phyloP scores from a whole-genome alignment of 2,113 vertebrate species.

The Acanthochromis polyacanthus region DNA sequence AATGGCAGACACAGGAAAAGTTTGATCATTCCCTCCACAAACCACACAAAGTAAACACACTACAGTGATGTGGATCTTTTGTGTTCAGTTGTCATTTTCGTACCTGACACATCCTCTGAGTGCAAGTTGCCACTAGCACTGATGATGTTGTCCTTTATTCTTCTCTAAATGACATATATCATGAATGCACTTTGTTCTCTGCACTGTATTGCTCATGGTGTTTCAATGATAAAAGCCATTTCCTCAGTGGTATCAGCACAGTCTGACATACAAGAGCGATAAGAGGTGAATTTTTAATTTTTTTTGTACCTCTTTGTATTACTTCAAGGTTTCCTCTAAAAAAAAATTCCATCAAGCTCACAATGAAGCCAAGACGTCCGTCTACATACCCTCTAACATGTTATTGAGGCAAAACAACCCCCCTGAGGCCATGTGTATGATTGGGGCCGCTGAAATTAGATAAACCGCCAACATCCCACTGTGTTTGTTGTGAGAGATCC shows the following conservation, averaged over 20 bases:
- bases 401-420: slow-evolving; percentile 40
- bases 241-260: slow-evolving; percentile 32
- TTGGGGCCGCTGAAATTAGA: slow-evolving; percentile 68
- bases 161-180: slow-evolving; percentile 44
- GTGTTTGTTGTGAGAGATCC: slow-evolving; percentile 72
- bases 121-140: slow-evolving; percentile 14
- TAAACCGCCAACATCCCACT: slow-evolving; percentile 69
- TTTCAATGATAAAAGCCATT: slow-evolving; percentile 50
- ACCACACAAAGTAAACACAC: background rate
- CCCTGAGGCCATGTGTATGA: slow-evolving; percentile 47
- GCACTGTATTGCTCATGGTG: slow-evolving; percentile 25
- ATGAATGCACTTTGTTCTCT: slow-evolving; percentile 15
- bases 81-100: background rate
- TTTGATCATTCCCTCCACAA: background rate
- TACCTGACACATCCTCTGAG: slow-evolving; percentile 1
- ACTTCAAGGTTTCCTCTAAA: slow-evolving; percentile 28
- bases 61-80: background rate
- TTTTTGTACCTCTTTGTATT: slow-evolving; percentile 11
- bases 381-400: slow-evolving; percentile 59
- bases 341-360: slow-evolving; percentile 4
- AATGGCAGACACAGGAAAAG: background rate
- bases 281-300: slow-evolving; percentile 32
- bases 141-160: slow-evolving; percentile 18
- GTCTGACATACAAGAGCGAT: slow-evolving; percentile 38
- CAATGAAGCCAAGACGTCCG: slow-evolving; percentile 23